These are phyloP conservation scores for Lissocephala sabroskyi DNA, from an alignment of 2,888 invertebrate genomes.

Conservation along the genomic window DNA sequence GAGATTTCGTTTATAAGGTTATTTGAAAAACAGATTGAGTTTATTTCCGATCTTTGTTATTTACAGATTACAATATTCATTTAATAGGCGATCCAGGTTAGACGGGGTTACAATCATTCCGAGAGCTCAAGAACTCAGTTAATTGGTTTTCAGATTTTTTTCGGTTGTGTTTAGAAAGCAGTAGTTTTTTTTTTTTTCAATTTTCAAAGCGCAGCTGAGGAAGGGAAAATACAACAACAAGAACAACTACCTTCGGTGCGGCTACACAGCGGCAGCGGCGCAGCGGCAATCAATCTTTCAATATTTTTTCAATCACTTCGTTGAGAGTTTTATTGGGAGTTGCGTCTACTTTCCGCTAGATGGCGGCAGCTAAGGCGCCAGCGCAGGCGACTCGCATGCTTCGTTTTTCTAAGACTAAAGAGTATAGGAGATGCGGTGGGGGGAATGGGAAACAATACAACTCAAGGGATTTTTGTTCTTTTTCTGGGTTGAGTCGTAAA, in stretches of 20 bases:
- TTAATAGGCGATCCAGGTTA: too few relatives aligned
- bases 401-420: too few relatives aligned
- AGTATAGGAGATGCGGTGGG: too few relatives aligned
- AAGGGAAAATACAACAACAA: constrained; percentile 27
- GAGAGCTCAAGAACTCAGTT: too few relatives aligned
- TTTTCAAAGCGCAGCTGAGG: too few relatives aligned
- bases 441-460: constrained; percentile 35
- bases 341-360: background rate
- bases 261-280: constrained; percentile 30
- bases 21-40: constrained; percentile 26
- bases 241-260: constrained; percentile 45
- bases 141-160: too few relatives aligned
- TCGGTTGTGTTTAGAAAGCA: background rate
- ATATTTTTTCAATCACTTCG: background rate
- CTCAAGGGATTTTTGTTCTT: constrained; percentile 16
- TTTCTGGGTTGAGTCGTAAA: constrained; percentile 39
- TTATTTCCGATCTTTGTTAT: constrained; percentile 56
- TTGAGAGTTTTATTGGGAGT: too few relatives aligned
- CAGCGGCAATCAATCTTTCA: background rate
- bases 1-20: constrained; percentile 36
- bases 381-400: background rate
- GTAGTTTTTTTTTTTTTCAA: too few relatives aligned
- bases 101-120: too few relatives aligned
- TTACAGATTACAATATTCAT: too few relatives aligned
- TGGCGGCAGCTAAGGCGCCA: background rate